phyloP scores from a whole-genome alignment of 2,113 vertebrate species.

The Gorsachius goisagi region DNA sequence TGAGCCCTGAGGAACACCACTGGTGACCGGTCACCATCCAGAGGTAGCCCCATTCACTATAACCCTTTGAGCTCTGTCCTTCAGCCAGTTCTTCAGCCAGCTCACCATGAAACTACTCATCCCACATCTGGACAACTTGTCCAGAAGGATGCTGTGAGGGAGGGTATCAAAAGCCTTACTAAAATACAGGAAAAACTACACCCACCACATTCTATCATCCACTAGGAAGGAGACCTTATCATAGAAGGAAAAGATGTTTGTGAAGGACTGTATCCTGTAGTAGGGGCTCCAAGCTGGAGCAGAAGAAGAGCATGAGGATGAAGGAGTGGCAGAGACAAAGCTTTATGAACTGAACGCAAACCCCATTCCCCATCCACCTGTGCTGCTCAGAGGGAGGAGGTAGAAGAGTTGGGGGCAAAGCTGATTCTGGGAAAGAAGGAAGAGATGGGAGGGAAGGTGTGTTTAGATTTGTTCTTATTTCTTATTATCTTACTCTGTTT shows the following conservation, averaged over 20 bases:
- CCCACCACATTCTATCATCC: background rate
- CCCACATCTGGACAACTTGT: background rate
- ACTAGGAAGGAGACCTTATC: fast-evolving
- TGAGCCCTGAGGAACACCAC: no score
- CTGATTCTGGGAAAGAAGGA: background rate
- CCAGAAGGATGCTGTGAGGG: background rate
- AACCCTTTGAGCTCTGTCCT: background rate
- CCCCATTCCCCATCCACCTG: background rate
- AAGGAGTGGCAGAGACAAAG: background rate
- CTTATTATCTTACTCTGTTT: background rate
- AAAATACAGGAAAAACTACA: background rate
- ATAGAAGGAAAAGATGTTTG: background rate
- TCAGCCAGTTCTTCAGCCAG: background rate
- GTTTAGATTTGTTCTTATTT: background rate
- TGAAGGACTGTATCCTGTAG: background rate
- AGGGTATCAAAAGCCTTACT: background rate
- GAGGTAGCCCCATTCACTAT: background rate
- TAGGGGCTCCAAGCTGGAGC: background rate
- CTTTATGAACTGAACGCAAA: background rate
- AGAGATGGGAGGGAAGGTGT: fast-evolving
- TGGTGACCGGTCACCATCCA: background rate
- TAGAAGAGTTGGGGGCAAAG: background rate
- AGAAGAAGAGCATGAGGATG: background rate
- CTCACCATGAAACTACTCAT: background rate
- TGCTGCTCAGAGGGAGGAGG: background rate